Percentiles rank a stretch among this genome's conserved stretches.
Conservation (phyloP, 2,888 invertebrate genomes). For the Cataglyphis cursor region DNA sequence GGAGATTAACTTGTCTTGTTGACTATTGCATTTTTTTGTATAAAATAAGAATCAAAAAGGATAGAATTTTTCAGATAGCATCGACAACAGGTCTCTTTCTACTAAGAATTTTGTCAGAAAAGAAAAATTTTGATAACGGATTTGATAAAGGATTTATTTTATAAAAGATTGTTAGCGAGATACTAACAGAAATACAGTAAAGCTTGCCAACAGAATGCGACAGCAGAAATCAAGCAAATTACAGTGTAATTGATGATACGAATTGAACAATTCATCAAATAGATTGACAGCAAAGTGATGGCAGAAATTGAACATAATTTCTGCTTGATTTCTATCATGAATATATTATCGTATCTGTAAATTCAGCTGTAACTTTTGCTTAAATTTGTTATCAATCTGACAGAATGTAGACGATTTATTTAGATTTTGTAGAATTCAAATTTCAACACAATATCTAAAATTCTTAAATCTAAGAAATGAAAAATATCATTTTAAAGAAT, state of each 20-base stretch:
- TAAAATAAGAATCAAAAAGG: background rate
- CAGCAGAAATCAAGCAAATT: background rate
- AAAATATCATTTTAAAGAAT: background rate
- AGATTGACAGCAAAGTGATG: background rate
- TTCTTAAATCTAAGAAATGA: background rate
- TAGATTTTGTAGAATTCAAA: background rate
- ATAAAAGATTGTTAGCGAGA: background rate
- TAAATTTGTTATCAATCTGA: background rate
- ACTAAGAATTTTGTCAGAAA: background rate
- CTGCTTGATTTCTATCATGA: background rate
- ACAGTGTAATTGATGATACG: background rate
- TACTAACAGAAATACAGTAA: background rate
- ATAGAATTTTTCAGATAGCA: background rate
- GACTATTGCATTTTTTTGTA: background rate
- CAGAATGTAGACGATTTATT: background rate
- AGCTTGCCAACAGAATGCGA: background rate
- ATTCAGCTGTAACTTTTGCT: background rate
- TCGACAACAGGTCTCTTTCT: background rate
- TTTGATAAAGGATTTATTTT: background rate
- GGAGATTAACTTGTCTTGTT: conserved; percentile 6
- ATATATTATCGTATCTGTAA: background rate
- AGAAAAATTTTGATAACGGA: background rate
- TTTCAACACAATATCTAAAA: background rate
- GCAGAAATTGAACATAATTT: background rate
- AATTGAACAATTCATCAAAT: background rate